Evolutionary conservation across 2,797 vertebrate species (phyloP), one percentile per base, ranked within the genome.

Genomic region (Scomberomorus guttatus): DNA sequence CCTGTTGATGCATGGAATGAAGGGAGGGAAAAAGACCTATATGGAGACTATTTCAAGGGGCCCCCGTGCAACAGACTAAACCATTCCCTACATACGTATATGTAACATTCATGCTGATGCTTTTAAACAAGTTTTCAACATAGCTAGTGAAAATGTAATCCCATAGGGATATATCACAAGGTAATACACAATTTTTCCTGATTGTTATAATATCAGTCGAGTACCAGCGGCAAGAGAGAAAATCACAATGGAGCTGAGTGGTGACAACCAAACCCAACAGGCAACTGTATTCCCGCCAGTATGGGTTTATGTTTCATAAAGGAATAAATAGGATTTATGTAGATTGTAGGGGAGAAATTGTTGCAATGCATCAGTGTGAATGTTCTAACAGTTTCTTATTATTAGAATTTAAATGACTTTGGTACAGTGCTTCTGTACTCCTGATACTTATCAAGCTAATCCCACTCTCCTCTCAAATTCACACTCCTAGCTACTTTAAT

Each of bases 331-430:
- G 95, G 94, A 95, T 96, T 95, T 95, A 92, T 95, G 93, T 93
- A 95, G 93, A 95, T 94, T 93, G 93, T 81, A 88, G 82, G 83
- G 80, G 86, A 91, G 87, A 95, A 95, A 94, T 94, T 94, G 94
- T 95, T 94, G 93, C 92, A 92, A 87, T 91, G 93, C 93, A 91
- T 95, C 90, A 90, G 80, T 90, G 86, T 93, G 92, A 94, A 95
- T 95, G 95, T 95, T 95, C 92, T 91, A 95, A 95, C 95, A 95
- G 87, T 94, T 95, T 95, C 90, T 93, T 94, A 94, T 96, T 95
- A 95, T 95, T 95, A 94, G 92, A 95, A 95, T 95, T 95, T 94
- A 95, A 95, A 95, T 95, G 93, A 95, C 93, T 94, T 94, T 92
- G 93, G 95, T 95, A 95, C 92, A 95, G 92, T 94, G 87, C 91